Conservation (phyloP, 2,797 vertebrate species). For the Diglossa cyanea region DNA sequence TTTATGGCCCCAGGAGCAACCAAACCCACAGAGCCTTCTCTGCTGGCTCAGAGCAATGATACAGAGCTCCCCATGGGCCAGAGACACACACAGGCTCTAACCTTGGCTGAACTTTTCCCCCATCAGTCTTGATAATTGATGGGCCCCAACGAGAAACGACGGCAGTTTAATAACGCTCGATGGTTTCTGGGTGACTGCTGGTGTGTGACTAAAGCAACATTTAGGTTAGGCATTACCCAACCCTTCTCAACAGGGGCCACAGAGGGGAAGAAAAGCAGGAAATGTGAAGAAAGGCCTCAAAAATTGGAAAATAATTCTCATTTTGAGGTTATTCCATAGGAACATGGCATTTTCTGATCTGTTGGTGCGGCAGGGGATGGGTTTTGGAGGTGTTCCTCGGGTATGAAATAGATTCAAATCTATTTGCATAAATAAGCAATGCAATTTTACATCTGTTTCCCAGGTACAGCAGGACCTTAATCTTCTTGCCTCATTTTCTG, state of each 20-base stretch:
- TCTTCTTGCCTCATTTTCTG: slow-evolving; percentile 47
- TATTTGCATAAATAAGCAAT: not conserved
- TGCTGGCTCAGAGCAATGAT: slow-evolving; percentile 38
- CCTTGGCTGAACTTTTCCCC: slow-evolving; percentile 63
- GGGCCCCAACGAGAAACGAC: slow-evolving; percentile 20
- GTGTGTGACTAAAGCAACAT: slow-evolving; percentile 67
- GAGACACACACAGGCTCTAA: slow-evolving; percentile 42
- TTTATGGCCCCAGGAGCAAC: slow-evolving; percentile 21
- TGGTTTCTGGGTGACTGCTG: slow-evolving; percentile 60
- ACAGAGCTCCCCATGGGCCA: slow-evolving; percentile 32
- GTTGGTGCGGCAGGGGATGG: not conserved
- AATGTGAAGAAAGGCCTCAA: slow-evolving; percentile 1
- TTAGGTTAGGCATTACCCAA: slow-evolving; percentile 36
- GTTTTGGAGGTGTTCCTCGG: not conserved
- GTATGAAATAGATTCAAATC: slow-evolving; percentile 2
- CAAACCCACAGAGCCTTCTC: slow-evolving; percentile 8
- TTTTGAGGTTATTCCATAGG: not conserved
- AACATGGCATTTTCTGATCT: not conserved
- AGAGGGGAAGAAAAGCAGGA: slow-evolving; percentile 20
- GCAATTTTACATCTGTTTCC: not conserved
- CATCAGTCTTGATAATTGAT: slow-evolving; percentile 55
- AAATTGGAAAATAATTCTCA: not conserved
- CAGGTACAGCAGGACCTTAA: slow-evolving; percentile 19
- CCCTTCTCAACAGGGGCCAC: not conserved
- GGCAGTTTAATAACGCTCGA: slow-evolving; percentile 61